Evolutionary conservation across 2,888 invertebrate species (phyloP).

Genomic region (Aspidiotus rigidus): DNA sequence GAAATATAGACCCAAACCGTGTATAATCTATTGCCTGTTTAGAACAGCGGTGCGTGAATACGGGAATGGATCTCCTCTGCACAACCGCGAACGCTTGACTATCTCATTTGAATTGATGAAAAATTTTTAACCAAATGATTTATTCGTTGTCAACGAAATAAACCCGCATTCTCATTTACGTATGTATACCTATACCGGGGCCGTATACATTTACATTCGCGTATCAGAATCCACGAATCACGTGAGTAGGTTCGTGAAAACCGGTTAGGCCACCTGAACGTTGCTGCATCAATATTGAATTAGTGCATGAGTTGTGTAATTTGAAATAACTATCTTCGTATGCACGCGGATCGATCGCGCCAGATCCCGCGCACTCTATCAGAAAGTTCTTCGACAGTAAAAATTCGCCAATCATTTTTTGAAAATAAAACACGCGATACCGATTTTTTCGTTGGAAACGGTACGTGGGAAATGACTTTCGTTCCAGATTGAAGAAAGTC

Average conservation of each 20-base stretch:
- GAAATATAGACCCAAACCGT: too few relatives aligned
- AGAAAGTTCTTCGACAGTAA: too few relatives aligned
- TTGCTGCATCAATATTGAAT: constrained; percentile 30
- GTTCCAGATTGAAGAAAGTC: too few relatives aligned
- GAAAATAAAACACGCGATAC: too few relatives aligned
- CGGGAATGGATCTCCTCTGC: too few relatives aligned
- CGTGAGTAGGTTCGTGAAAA: constrained; percentile 31
- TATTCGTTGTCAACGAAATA: constrained; percentile 32
- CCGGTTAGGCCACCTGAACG: constrained; percentile 32
- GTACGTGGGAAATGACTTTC: too few relatives aligned
- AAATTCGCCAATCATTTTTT: too few relatives aligned
- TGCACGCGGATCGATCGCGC: neutral
- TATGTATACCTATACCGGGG: constrained; percentile 3
- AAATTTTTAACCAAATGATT: constrained; percentile 25
- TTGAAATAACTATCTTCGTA: constrained; percentile 18
- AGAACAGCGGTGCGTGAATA: too few relatives aligned
- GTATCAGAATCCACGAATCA: constrained; percentile 29
- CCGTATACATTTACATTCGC: constrained; percentile 17
- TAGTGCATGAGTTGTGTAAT: constrained; percentile 30
- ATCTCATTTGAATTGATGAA: constrained; percentile 13
- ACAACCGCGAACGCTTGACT: neutral
- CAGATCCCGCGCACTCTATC: too few relatives aligned
- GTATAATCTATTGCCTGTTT: too few relatives aligned
- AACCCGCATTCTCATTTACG: constrained; percentile 27
- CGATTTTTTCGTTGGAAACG: too few relatives aligned